A percentile compares a stretch with the other conserved stretches of the same genome.
phyloP scores from a whole-genome alignment of 64 coral and sea anemone species.

The Hydrozoanthus tunicans region DNA sequence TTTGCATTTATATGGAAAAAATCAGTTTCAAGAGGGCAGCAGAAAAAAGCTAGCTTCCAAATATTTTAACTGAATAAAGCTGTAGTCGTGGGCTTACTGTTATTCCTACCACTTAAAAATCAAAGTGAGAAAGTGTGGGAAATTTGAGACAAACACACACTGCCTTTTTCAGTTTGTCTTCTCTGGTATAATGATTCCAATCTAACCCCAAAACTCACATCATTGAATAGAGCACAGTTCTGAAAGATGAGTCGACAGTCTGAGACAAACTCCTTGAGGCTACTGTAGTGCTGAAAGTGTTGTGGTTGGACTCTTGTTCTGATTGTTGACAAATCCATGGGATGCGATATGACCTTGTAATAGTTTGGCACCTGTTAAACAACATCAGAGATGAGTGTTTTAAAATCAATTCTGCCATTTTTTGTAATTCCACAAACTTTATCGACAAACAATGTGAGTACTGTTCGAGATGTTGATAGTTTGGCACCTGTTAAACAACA shows the following conservation, averaged over 20 bases:
- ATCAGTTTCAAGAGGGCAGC: too few species aligned
- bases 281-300: conserved; percentile 93
- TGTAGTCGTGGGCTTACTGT: too few species aligned
- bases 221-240: conserved; percentile 96
- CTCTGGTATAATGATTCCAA: background rate
- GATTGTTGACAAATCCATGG: conserved; percentile 94
- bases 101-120: too few species aligned
- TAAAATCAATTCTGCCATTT: conserved; percentile 27
- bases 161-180: too few species aligned
- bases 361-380: conserved; percentile 92
- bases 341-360: conserved; percentile 91
- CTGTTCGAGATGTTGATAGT: conserved; percentile 57
- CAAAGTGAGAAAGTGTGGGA: background rate
- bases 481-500: conserved; percentile 76
- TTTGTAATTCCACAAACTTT: too few species aligned
- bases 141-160: background rate
- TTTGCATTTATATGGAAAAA: too few species aligned
- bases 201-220: conserved; percentile 73
- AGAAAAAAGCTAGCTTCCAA: too few species aligned
- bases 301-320: conserved; percentile 85
- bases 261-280: conserved; percentile 79
- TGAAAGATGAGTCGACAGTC: conserved; percentile 90
- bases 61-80: too few species aligned
- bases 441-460: too few species aligned
- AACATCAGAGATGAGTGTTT: background rate